Evolutionary conservation across 2,888 invertebrate genomes (phyloP), one percentile per base, ranked within the genome.

Genomic region (Catocala fraxini): DNA sequence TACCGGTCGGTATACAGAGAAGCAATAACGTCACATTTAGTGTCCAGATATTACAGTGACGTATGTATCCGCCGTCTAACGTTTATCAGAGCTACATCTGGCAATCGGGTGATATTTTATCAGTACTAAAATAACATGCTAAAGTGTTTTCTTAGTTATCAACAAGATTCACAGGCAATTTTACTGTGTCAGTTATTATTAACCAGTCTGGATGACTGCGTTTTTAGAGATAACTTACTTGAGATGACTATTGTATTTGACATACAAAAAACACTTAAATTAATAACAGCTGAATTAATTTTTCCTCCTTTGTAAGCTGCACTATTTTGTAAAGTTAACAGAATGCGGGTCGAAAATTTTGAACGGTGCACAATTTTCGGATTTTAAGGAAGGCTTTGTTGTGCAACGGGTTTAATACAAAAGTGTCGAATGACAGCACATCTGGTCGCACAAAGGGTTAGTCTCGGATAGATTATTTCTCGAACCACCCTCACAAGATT

Each of bases 371-470:
- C 92, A 91, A 90, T 92, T 93, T 93, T 93, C 91, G 92, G 91
- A 89, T 89, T 91, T 89, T 93, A 93, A 93, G 91, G 89, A 89
- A 89, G 91, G 77, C 90, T 90, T 94, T 94, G 93, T 93, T 93
- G 94, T 94, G 93, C 94, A 94, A 94, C 91, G 91, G 90, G 90
- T 91, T 82, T 94, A 93, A 93, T 94, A 94, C 94, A 94, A 93
- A 94, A 94, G 94, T 94, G 94, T 94, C 93, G 92, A 94, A 94
- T 94, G 94, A 94, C 94, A 91, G 91, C 92, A 90, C 94, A 94
- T 94, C 94, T 94, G 94, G 90, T 85, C 77, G 80, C 89, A 92
- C 93, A 94, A 94, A 94, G 94, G 94, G 94, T 94, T 94, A 90
- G 73, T 85, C 79, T 82, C 84, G 89, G 91, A 91, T 92, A 90